A percentile compares a stretch with the other conserved stretches of the same genome.
Evolutionary conservation across 2,113 vertebrate genomes (phyloP).

Genomic region (Nothobranchius furzeri): DNA sequence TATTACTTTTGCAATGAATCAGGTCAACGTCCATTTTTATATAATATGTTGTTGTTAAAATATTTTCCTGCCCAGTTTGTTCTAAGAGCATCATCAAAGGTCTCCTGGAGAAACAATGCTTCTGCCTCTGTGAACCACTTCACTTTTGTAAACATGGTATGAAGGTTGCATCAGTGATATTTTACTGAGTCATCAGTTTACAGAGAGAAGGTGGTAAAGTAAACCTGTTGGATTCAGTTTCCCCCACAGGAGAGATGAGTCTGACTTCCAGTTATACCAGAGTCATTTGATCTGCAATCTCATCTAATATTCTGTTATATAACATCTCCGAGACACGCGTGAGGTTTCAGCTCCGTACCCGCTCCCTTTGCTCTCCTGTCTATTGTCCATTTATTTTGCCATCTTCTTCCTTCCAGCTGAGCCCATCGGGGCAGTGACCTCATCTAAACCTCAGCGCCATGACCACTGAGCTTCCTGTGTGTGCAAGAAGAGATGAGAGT

Average conservation of each 20-base stretch:
- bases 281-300: slow-evolving; percentile 61
- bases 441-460: slow-evolving; percentile 73
- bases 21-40: too few relatives aligned
- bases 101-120: not conserved
- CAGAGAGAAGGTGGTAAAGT: slow-evolving; percentile 26
- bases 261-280: slow-evolving; percentile 38
- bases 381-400: slow-evolving; percentile 70
- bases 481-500: slow-evolving; percentile 68
- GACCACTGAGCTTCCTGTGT: slow-evolving; percentile 71
- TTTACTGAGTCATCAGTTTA: slow-evolving; percentile 45
- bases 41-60: too few relatives aligned
- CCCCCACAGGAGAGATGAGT: slow-evolving; percentile 29
- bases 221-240: slow-evolving; percentile 34
- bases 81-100: too few relatives aligned
- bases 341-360: slow-evolving; percentile 49
- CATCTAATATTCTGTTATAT: slow-evolving; percentile 62
- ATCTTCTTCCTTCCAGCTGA: slow-evolving; percentile 71
- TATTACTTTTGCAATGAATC: too few relatives aligned
- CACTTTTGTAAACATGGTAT: not conserved
- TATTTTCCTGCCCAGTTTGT: too few relatives aligned
- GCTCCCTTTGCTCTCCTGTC: slow-evolving; percentile 44
- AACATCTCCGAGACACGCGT: slow-evolving; percentile 48
- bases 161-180: slow-evolving; percentile 18
- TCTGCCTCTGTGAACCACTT: not conserved
- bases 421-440: slow-evolving; percentile 73